Evolutionary conservation across 2,113 vertebrate species (phyloP), one percentile per base, ranked within the genome.

Genomic region (Gulo gulo): DNA sequence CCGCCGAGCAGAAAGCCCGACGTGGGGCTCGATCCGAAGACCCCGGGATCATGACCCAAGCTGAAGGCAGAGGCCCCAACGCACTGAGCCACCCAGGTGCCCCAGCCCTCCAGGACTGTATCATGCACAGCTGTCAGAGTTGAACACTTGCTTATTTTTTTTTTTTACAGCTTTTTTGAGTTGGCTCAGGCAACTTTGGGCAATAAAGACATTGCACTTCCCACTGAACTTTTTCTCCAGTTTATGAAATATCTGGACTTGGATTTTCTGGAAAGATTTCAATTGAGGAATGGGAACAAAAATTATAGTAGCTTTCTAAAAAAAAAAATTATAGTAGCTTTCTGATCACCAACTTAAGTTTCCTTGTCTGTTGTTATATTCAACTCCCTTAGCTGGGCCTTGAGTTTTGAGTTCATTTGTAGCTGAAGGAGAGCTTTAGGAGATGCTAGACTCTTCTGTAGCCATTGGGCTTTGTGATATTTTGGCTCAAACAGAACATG

Each of bases 181-280:
- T 99, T 98, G 99, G 99, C 97, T 99, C 99, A 95, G 99, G 99
- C 96, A 99, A 98, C 99, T 99, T 99, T 99, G 99, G 98, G 99
- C 99, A 81, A 99, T 99, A 98, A 99, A 99, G 97, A 99, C 99
- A 95, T 99, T 7, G 99, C 98, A 57, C 50, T 99, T 99, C 71
- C 99, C 99, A 82, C 99, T 99, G 98, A 79, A 79, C 47, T 79
- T 79, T 79, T 50, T 52, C 99, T 99, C 99, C 99, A 99, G 98
- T 98, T 99, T 99, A 93, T 99, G 98, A 89, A 99, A 99, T 93
- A 99, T 98, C 93, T 65, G 99, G 98, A 99, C 99, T 98, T 99
- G 99, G 92, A 99, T 99, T 99, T 99, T 99, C 99, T 99, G 99
- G 98, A 99, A 99, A 83, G 99, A 99, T 97, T 99, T 99, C 97